phyloP scores from a whole-genome alignment of 2,113 vertebrate species.

The Cryptomyrus ogoouensis region DNA sequence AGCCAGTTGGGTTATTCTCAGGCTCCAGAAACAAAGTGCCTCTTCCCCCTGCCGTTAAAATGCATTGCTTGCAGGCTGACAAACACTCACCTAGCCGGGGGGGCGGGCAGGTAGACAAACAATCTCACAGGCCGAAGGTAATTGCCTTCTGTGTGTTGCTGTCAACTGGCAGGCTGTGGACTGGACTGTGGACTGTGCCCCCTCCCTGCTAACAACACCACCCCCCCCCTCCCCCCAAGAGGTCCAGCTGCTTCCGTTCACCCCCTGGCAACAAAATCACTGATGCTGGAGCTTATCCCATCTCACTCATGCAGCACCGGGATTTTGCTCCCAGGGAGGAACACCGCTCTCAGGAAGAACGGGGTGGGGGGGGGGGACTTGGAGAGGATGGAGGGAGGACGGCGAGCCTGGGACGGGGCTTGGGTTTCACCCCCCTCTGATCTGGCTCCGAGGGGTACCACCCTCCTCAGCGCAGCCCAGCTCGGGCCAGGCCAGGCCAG shows the following conservation, averaged over 20 bases:
- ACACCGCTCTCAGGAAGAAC: background rate
- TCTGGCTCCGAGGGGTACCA: background rate
- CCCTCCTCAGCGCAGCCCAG: background rate
- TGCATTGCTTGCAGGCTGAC: background rate
- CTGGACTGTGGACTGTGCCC: background rate
- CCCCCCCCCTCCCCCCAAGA: background rate
- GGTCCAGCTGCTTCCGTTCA: conserved; percentile 50
- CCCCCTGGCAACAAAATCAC: conserved; percentile 86
- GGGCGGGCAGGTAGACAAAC: background rate
- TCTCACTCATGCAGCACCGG: conserved; percentile 80
- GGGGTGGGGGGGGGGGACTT: background rate
- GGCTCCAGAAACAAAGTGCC: background rate
- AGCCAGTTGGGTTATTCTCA: background rate
- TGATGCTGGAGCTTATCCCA: conserved; percentile 83
- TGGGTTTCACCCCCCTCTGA: conserved; percentile 21
- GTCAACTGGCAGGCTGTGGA: background rate
- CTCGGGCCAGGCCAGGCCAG: background rate
- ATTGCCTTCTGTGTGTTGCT: background rate
- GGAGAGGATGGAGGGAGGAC: conserved; percentile 13
- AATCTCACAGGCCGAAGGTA: background rate
- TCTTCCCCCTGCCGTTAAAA: background rate
- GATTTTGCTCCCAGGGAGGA: conserved; percentile 77
- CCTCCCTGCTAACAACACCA: background rate
- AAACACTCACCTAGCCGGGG: background rate
- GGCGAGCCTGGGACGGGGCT: background rate